Evolutionary conservation across 2,113 vertebrate genomes (phyloP), one percentile per base, ranked within the genome.

Genomic region (Stigmatopora nigra): DNA sequence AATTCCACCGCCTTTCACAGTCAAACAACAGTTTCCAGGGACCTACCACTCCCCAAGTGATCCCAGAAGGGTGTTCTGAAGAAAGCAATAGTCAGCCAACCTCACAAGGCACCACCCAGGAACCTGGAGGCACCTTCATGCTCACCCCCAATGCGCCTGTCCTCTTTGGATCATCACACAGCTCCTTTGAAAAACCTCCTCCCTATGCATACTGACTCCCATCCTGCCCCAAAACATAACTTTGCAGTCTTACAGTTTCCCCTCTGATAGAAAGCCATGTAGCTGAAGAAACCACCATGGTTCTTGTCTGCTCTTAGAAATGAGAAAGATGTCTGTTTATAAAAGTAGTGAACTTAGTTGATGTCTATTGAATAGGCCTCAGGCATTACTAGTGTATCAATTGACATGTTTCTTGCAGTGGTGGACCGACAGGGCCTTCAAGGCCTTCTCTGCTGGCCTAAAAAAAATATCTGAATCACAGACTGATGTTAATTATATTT

Each of bases 141-240:
- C 82, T 89, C 62, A 89, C 91, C 1, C 91, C 92, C 10, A 92
- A 91, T 0, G 90, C 91, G 35, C 92, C 92, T 0, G 76, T 87
- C 3, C 85, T 91, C 71, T 92, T 91, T 2, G 78, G 86, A 31
- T 83, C 91, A 0, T 70, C 90, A 35, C 92, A 84, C 70, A 83
- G 88, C 68, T 85, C 89, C 5, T 93, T 93, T 57, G 95, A 97
- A 86, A 98, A 98, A 69, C 95, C 95, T 10, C 95, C 95, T 7
- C 93, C 95, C 0, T 97, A 95, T 0, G 88, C 92, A 36, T 95
- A 92, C 14, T 96, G 91, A 91, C 58, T 17, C 35, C 36, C 7
- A 12, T 31, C 9, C n/a, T 2, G 9, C 41, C 47, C 36, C 58
- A 48, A 63, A 48, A 25, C 36, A 7, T 15, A 3, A 35, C 44